Percentiles rank a stretch among this genome's conserved stretches.
Evolutionary conservation across 37 sponge, comb jelly and placozoan genomes (phyloP).

Genomic region (Halisarca cf. caerulea): DNA sequence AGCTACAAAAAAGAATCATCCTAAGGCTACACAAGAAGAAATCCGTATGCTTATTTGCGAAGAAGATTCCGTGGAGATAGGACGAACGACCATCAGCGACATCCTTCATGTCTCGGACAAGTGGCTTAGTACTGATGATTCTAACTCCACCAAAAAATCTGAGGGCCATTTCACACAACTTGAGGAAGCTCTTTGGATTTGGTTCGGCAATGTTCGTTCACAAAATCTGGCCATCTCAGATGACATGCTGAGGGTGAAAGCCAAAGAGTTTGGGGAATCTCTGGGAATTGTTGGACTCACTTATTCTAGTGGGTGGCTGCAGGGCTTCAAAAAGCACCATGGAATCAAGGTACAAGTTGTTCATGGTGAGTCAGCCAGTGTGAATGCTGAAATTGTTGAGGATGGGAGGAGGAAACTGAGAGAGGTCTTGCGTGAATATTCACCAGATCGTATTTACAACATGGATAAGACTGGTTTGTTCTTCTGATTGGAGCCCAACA

Average conservation of each 20-base stretch:
- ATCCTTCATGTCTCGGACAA: not conserved
- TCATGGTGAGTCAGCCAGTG: conserved; percentile 22
- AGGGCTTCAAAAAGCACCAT: conserved; percentile 17
- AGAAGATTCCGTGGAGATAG: not conserved
- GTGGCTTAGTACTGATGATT: conserved; percentile 3
- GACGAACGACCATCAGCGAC: conserved; percentile 1
- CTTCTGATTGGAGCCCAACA: conserved; percentile 19
- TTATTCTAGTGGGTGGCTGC: conserved; percentile 15
- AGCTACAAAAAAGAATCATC: not conserved
- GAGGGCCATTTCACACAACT: not conserved
- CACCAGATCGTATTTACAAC: not conserved
- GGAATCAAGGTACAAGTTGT: not conserved
- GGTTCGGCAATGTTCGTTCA: conserved; percentile 9
- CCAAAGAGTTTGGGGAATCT: not conserved
- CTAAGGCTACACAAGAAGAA: conserved; percentile 18
- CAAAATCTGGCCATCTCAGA: not conserved
- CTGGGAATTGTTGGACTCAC: not conserved
- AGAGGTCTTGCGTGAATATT: too few species aligned
- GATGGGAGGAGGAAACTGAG: not conserved
- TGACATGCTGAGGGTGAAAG: not conserved
- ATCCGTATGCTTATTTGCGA: not conserved
- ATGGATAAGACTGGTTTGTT: conserved; percentile 20
- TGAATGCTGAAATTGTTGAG: not conserved
- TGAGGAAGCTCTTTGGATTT: conserved; percentile 17
- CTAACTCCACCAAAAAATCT: not conserved